A percentile compares a stretch with the other conserved stretches of the same genome.
Evolutionary conservation across 2,888 invertebrate genomes (phyloP).

Genomic region (Calephelis perditalis): DNA sequence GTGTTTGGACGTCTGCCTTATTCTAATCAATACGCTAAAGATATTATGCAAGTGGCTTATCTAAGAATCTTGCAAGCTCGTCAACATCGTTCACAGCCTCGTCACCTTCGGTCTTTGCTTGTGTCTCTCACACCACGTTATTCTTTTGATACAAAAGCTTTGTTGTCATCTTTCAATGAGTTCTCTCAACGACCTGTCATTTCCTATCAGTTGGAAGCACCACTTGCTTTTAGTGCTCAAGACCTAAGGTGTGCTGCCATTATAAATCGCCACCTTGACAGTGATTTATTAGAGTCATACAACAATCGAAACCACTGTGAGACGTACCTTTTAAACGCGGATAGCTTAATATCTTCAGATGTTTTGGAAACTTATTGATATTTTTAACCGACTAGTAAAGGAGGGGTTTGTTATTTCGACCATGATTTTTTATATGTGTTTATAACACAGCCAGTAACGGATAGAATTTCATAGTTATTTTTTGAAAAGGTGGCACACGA

Average conservation of each 20-base stretch:
- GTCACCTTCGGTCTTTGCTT: not conserved
- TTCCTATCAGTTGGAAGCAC: not conserved
- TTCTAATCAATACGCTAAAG: not conserved
- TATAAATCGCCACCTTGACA: not conserved
- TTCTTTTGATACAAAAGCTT: not conserved
- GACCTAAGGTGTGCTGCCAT: not conserved
- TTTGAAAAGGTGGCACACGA: too few species aligned
- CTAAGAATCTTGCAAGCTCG: not conserved
- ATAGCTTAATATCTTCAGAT: too few species aligned
- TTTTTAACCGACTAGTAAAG: too few species aligned
- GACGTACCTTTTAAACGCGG: too few species aligned
- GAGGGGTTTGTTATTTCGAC: too few species aligned
- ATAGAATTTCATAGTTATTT: too few species aligned
- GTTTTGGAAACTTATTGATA: too few species aligned
- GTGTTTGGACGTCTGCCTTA: not conserved
- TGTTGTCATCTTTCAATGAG: not conserved
- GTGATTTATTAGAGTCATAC: too few species aligned
- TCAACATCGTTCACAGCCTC: not conserved
- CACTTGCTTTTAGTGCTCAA: not conserved
- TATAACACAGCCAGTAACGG: too few species aligned
- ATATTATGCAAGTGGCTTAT: not conserved
- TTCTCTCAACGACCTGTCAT: not conserved
- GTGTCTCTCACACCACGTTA: not conserved
- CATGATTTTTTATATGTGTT: too few species aligned
- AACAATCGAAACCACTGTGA: too few species aligned